Conservation (phyloP, 2,113 vertebrate genomes). For the Perca schrenkii region DNA sequence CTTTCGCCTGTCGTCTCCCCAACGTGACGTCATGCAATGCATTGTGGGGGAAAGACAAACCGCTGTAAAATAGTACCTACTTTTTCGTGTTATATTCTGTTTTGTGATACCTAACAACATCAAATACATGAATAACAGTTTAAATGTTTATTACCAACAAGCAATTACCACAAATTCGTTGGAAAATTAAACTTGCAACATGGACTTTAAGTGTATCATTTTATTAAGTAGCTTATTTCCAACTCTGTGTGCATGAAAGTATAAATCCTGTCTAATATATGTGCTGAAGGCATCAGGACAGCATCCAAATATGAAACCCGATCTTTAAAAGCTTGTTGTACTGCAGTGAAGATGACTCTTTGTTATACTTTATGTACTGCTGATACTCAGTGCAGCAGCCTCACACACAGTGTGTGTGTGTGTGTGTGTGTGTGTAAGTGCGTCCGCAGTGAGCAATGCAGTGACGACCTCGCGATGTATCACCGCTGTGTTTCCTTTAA, state of each 20-base stretch:
- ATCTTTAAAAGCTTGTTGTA: background rate
- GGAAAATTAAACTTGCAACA: too few relatives aligned
- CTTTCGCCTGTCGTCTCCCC: too few relatives aligned
- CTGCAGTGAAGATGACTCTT: background rate
- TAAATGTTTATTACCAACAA: too few relatives aligned
- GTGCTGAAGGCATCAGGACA: too few relatives aligned
- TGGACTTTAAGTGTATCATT: background rate
- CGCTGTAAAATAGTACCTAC: too few relatives aligned
- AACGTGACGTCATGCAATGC: too few relatives aligned
- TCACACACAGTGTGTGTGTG: conserved; percentile 9
- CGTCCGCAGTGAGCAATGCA: conserved; percentile 32
- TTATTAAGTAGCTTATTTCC: background rate
- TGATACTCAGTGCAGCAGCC: conserved; percentile 7
- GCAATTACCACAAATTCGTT: too few relatives aligned
- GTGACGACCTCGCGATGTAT: conserved; percentile 53
- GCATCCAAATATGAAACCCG: background rate
- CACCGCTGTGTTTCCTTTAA: conserved; percentile 55
- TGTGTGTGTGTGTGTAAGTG: conserved; percentile 10
- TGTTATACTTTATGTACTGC: background rate
- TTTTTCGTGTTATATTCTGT: too few relatives aligned
- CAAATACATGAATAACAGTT: too few relatives aligned
- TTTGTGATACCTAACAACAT: too few relatives aligned
- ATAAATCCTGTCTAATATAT: background rate
- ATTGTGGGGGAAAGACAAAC: too few relatives aligned
- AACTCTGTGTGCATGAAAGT: background rate